These are phyloP conservation scores for Hemistola chrysoprasaria DNA, from an alignment of 2,888 invertebrate species.

Conservation along the genomic window DNA sequence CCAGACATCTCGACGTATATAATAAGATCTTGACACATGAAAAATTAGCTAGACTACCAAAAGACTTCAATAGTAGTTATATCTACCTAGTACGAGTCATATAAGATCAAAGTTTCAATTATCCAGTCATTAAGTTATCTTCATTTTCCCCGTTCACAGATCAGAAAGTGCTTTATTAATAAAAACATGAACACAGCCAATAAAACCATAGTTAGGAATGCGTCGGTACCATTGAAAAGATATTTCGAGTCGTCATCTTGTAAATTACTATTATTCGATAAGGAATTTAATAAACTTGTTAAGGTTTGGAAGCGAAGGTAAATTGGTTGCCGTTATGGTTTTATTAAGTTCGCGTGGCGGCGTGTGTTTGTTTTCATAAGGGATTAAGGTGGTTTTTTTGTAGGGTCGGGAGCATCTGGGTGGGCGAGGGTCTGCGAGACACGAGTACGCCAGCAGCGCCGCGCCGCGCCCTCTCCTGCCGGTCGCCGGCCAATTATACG, in stretches of 20 bases:
- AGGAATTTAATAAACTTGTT: constrained; percentile 81
- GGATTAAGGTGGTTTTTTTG: constrained; percentile 58
- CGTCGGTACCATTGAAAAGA: constrained; percentile 72
- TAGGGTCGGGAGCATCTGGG: constrained; percentile 63
- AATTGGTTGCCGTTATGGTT: constrained; percentile 73
- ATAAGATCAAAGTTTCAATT: too few species aligned
- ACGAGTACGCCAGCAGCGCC: constrained; percentile 64
- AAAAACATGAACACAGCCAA: constrained; percentile 65
- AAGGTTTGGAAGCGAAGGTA: constrained; percentile 75
- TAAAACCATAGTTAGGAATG: constrained; percentile 71
- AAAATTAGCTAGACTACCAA: constrained; percentile 24
- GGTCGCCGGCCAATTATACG: constrained; percentile 54
- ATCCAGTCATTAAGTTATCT: too few species aligned
- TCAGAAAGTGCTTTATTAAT: constrained; percentile 55
- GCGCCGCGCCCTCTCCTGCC: constrained; percentile 5
- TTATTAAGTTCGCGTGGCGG: constrained; percentile 77
- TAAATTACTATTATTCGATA: constrained; percentile 80
- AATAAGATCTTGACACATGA: constrained; percentile 27
- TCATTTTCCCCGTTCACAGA: constrained; percentile 28
- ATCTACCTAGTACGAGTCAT: not conserved
- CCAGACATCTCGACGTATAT: constrained; percentile 36
- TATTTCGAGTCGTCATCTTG: constrained; percentile 71
- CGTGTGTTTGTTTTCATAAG: constrained; percentile 75
- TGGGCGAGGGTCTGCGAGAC: constrained; percentile 70
- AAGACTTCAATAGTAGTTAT: constrained; percentile 8